Percentiles rank a stretch among this genome's conserved stretches.
phyloP scores from a whole-genome alignment of 2,888 invertebrate species.

The Rotaria socialis region DNA sequence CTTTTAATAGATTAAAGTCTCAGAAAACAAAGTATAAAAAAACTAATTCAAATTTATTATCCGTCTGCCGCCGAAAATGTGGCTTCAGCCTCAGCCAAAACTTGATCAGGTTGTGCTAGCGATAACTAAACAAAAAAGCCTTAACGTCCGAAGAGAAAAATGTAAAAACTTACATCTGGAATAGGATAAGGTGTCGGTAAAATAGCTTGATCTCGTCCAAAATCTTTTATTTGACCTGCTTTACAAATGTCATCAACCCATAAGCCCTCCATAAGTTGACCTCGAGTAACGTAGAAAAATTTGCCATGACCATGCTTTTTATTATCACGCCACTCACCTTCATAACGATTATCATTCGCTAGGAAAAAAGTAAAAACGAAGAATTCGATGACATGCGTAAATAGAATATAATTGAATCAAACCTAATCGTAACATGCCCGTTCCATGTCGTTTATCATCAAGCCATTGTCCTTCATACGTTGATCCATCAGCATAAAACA shows the following conservation, averaged over 20 bases:
- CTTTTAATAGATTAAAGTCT: neutral
- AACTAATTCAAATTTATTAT: neutral
- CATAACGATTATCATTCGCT: constrained; percentile 60
- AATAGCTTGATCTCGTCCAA: constrained; percentile 56
- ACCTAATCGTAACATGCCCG: constrained; percentile 59
- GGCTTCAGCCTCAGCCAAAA: neutral
- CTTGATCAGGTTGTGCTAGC: neutral
- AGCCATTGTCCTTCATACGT: constrained; percentile 55
- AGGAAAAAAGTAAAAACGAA: constrained; percentile 23
- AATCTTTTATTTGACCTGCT: constrained; percentile 58
- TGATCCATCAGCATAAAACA: constrained; percentile 57
- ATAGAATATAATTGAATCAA: constrained; percentile 47
- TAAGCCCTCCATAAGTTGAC: constrained; percentile 59
- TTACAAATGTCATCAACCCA: constrained; percentile 60
- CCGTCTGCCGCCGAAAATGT: neutral
- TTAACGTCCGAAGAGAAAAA: neutral
- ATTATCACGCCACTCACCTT: constrained; percentile 59
- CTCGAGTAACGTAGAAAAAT: constrained; percentile 58
- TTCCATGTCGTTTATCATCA: constrained; percentile 57
- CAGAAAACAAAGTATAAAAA: neutral
- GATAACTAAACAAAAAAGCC: neutral
- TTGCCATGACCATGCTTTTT: constrained; percentile 60
- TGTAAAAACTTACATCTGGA: constrained; percentile 50
- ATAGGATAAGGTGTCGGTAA: constrained; percentile 57
- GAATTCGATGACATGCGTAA: neutral